Evolutionary conservation across 2,888 invertebrate genomes (phyloP), one percentile per base, ranked within the genome.

Genomic region (Nomada lathburiana): DNA sequence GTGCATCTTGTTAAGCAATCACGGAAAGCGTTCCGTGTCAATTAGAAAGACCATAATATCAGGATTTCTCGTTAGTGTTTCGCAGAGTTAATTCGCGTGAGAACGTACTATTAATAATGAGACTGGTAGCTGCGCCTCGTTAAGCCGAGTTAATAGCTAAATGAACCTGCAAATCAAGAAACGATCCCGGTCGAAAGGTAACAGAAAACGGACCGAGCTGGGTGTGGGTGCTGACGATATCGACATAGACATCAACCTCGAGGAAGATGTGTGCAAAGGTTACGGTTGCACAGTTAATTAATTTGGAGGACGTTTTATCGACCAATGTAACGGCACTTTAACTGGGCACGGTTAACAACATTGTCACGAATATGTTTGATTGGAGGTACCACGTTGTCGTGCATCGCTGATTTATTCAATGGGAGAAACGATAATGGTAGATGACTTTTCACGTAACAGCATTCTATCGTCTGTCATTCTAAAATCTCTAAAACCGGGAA

Each of bases 21-120:
- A 42, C 73, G 68, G 73, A 55, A 80, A 80, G 55, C 44, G 82
- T 74, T 73, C 50, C 72, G 62, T 78, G 83, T 83, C 83, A 83
- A 83, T 82, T 78, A 77, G 69, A 72, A 77, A 59, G 77, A 78
- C 57, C 70, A 50, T 62, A 62, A 73, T 80, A 73, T 74, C 65
- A 52, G 81, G 59, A 75, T 70, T 62, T 60, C 70, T 76, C 82
- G 76, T 76, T 65, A 57, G 60, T 47, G 65, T 75, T 20, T 16
- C n/a, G 57, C 53, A 20, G 59, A 77, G 78, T 82, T 83, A 82
- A 83, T 83, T 82, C 83, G 83, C 83, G 82, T 82, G 82, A 82
- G 82, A 82, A 82, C 83, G 77, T 77, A 26, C 83, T 82, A 83
- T 82, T 82, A 83, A 83, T 82, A 82, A 83, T 52, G 77, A 82